phyloP scores from a whole-genome alignment of 2,888 invertebrate species.

The Muscina levida region DNA sequence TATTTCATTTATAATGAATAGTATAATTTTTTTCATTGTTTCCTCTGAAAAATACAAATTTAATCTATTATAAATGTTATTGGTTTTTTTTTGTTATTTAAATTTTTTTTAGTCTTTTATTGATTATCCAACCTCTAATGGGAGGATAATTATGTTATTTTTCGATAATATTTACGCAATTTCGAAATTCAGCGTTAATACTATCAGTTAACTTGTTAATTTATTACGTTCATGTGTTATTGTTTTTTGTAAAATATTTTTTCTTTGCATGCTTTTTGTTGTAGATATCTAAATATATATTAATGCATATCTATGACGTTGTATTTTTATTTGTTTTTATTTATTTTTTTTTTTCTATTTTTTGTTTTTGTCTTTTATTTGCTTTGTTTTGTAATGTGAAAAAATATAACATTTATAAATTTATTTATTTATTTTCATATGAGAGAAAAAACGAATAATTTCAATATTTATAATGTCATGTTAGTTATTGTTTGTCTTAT shows the following conservation, averaged over 20 bases:
- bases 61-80: conserved; percentile 50
- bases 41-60: conserved; percentile 46
- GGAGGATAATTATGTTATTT: too few species aligned
- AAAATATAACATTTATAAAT: conserved; percentile 65
- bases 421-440: conserved; percentile 47
- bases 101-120: conserved; percentile 52
- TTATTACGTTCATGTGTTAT: conserved; percentile 4
- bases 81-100: conserved; percentile 50
- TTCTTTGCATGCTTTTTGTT: conserved; percentile 1
- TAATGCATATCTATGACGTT: neutral
- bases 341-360: conserved; percentile 6
- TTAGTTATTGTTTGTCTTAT: conserved; percentile 7
- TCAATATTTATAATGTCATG: conserved; percentile 25
- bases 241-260: conserved; percentile 31
- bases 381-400: conserved; percentile 43
- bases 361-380: too few species aligned
- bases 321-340: conserved; percentile 23
- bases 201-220: conserved; percentile 56
- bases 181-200: conserved; percentile 52
- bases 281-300: neutral
- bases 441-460: conserved; percentile 43
- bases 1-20: conserved; percentile 57
- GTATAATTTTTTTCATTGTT: neutral
- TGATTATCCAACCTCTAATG: conserved; percentile 59
- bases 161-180: conserved; percentile 41